Conservation (phyloP, 2,113 vertebrate species). For the Lethenteron reissneri region DNA sequence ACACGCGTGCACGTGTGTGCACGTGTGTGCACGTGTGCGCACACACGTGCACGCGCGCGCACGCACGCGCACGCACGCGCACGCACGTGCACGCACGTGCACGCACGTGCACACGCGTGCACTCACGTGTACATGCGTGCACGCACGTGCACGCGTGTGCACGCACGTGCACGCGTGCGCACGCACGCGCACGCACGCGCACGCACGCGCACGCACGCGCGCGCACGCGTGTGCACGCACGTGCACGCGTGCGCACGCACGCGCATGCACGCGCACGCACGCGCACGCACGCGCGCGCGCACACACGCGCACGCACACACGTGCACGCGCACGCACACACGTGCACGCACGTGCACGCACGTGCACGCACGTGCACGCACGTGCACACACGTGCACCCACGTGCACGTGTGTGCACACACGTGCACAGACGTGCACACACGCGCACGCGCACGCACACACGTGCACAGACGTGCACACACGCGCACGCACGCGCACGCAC, state of each 20-base stretch:
- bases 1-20: too few species aligned
- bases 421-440: not conserved
- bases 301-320: not conserved
- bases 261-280: not conserved
- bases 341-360: not conserved
- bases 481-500: not conserved
- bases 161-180: not conserved
- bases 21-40: too few species aligned
- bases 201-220: not conserved
- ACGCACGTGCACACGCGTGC: not conserved
- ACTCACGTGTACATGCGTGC: not conserved
- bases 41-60: not conserved
- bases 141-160: not conserved
- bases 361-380: not conserved
- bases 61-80: not conserved
- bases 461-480: not conserved
- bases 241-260: not conserved
- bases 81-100: constrained; percentile 4
- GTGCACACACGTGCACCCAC: too few species aligned
- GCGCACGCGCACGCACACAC: not conserved
- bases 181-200: not conserved
- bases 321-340: not conserved
- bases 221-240: not conserved
- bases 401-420: too few species aligned
- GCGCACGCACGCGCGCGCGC: not conserved